Evolutionary conservation across 2,797 vertebrate genomes (phyloP).

Genomic region (Pseudochaenichthys georgianus): DNA sequence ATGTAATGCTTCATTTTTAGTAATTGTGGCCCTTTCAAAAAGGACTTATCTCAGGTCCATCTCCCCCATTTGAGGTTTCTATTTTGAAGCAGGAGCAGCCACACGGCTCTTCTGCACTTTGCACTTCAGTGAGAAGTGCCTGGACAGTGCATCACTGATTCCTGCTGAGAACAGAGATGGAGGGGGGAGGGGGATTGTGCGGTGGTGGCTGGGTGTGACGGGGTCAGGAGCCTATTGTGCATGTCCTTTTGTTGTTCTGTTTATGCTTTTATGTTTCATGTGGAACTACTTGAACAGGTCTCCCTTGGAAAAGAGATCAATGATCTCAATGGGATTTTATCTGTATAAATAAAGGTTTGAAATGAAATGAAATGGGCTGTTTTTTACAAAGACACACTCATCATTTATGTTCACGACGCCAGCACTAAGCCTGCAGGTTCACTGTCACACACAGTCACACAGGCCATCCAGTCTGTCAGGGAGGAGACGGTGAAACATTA

Average conservation of each 20-base stretch:
- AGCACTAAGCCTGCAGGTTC: slow-evolving; percentile 28
- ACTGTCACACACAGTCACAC: slow-evolving; percentile 28
- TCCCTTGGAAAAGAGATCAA: no score
- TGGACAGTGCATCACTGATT: slow-evolving; percentile 67
- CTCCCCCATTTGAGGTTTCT: slow-evolving; percentile 18
- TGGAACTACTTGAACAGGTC: no score
- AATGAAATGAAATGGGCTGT: background rate
- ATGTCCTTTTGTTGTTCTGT: background rate
- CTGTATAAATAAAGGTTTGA: no score
- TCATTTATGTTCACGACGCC: slow-evolving; percentile 33
- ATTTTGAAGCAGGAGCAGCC: slow-evolving; percentile 20
- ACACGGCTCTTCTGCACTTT: slow-evolving; percentile 40
- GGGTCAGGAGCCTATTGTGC: slow-evolving; percentile 44
- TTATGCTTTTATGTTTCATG: no score
- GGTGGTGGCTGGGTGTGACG: slow-evolving; percentile 7
- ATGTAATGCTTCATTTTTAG: slow-evolving; percentile 9
- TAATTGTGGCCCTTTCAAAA: slow-evolving; percentile 14
- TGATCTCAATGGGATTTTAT: no score
- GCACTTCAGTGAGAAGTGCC: slow-evolving; percentile 57
- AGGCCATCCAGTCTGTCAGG: background rate
- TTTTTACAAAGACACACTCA: slow-evolving; percentile 44
- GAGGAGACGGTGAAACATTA: slow-evolving; percentile 25
- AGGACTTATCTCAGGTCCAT: slow-evolving; percentile 18
- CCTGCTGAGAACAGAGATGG: slow-evolving; percentile 46
- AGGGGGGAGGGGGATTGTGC: slow-evolving; percentile 13